These are phyloP conservation scores for Sycophila sp. DNA, from an alignment of 1,140 invertebrate genomes.

Conservation along the genomic window DNA sequence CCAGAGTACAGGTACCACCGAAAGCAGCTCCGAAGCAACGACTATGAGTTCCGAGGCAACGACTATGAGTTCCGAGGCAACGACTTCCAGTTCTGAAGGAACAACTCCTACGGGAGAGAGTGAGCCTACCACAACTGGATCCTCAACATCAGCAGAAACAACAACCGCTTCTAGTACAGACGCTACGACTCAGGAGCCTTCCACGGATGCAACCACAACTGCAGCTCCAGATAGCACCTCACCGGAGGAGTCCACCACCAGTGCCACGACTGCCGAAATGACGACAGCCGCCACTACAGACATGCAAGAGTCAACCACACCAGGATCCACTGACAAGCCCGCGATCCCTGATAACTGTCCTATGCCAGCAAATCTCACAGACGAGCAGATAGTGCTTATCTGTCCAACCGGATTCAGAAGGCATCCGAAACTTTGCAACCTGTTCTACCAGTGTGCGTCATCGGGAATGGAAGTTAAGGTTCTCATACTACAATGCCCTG, in stretches of 20 bases:
- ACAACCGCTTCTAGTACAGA: constrained; percentile 23
- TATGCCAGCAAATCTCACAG: constrained; percentile 56
- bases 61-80: constrained; percentile 21
- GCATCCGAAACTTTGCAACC: constrained; percentile 84
- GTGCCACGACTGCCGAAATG: constrained; percentile 15
- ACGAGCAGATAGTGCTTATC: constrained; percentile 76
- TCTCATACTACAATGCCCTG: constrained; percentile 78
- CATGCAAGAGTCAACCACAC: constrained; percentile 24
- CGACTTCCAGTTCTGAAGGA: constrained; percentile 3
- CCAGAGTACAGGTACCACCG: constrained; percentile 45
- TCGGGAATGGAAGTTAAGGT: constrained; percentile 76
- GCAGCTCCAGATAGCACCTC: constrained; percentile 11
- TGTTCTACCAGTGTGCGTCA: constrained; percentile 84
- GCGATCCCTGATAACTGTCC: constrained; percentile 41
- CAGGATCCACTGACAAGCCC: constrained; percentile 16
- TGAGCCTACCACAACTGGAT: constrained; percentile 30
- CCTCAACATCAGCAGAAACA: background rate
- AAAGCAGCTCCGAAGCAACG: background rate
- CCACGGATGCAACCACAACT: background rate
- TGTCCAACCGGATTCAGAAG: constrained; percentile 84
- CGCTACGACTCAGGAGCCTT: background rate
- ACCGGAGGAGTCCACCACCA: constrained; percentile 24
- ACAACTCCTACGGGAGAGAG: constrained; percentile 32
- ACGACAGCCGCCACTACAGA: constrained; percentile 3
- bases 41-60: constrained; percentile 22